Conservation (phyloP, 2,797 vertebrate genomes). For the Pseudochirops cupreus region DNA sequence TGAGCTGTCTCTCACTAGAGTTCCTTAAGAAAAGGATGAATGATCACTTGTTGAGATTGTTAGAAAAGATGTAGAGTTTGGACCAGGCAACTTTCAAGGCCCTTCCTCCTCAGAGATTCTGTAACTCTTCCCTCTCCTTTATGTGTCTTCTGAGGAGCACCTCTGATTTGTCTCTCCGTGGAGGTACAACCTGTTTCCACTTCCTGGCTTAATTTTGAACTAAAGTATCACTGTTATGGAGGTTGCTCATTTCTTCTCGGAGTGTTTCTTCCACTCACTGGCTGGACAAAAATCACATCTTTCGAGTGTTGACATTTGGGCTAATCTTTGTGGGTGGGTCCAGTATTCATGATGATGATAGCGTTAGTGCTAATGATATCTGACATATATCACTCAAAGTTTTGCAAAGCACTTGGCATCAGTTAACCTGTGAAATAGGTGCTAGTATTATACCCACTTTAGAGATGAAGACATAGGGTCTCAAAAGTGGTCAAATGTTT, state of each 20-base stretch:
- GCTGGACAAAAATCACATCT: neutral
- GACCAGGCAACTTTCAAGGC: neutral
- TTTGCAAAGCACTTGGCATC: neutral
- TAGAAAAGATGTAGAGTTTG: neutral
- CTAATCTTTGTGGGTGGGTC: neutral
- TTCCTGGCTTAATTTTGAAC: neutral
- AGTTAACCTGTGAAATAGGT: neutral
- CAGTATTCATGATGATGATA: neutral
- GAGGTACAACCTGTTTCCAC: neutral
- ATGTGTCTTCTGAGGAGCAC: neutral
- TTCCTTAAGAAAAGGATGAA: neutral
- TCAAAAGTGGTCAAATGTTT: neutral
- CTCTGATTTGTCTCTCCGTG: neutral
- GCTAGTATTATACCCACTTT: neutral
- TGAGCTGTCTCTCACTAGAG: neutral
- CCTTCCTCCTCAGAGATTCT: neutral
- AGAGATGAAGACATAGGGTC: neutral
- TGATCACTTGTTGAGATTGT: neutral
- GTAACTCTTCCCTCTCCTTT: neutral
- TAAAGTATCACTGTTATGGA: neutral
- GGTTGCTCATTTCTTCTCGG: neutral
- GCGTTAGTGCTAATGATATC: neutral
- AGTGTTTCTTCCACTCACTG: neutral
- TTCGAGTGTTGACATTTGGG: neutral
- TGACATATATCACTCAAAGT: neutral